These are phyloP conservation scores for Chloroceryle inda DNA, from an alignment of 2,797 vertebrate species.

Conservation along the genomic window DNA sequence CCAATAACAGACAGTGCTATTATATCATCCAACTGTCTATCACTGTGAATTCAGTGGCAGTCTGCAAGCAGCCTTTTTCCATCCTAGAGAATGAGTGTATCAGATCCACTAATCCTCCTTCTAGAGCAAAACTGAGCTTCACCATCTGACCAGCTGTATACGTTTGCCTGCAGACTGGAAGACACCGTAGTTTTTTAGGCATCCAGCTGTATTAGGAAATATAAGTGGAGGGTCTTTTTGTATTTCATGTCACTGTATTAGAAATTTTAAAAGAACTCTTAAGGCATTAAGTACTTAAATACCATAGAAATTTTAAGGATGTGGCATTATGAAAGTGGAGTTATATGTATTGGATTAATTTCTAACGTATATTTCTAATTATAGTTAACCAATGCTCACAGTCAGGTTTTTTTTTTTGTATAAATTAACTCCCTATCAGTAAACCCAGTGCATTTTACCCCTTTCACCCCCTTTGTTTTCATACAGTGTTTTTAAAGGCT, in stretches of 20 bases:
- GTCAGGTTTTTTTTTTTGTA: neutral
- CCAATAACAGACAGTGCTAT: neutral
- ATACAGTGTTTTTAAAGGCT: neutral
- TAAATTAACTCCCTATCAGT: neutral
- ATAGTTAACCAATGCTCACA: neutral
- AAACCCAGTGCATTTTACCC: neutral
- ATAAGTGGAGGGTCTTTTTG: neutral
- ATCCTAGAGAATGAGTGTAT: neutral
- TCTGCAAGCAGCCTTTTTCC: constrained; percentile 3
- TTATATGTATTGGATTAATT: neutral
- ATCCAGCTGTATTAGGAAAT: neutral
- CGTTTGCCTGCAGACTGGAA: neutral
- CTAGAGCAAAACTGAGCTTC: neutral
- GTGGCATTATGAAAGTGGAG: neutral
- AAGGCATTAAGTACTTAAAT: neutral
- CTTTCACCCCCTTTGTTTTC: neutral
- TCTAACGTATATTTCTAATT: neutral
- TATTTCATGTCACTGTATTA: neutral
- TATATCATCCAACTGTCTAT: neutral
- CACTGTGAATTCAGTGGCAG: neutral
- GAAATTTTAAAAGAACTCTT: neutral
- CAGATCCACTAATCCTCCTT: neutral
- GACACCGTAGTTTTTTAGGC: neutral
- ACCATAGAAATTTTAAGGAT: neutral
- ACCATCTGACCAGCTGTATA: neutral